Evolutionary conservation across 2,888 invertebrate species (phyloP), one percentile per base, ranked within the genome.

Genomic region (Athalia cordata): DNA sequence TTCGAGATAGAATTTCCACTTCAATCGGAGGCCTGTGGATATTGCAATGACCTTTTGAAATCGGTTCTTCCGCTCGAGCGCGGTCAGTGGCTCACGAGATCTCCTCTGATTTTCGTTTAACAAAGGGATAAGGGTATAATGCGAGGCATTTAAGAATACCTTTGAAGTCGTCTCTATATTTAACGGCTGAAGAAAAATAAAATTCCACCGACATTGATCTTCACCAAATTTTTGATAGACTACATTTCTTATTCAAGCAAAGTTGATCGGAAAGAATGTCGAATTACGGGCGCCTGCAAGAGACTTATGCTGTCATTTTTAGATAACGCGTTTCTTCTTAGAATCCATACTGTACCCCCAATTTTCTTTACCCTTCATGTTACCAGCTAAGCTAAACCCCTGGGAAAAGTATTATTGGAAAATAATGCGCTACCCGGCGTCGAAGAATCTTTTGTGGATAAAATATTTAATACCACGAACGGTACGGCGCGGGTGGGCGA

Each of bases 371-470:
- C 11, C 13, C 72, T 13, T n/a, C 6, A 47, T 59, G 45, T 45
- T 29, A 29, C n/a, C 8, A 4, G 13, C 59, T 13, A 70, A 47
- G 43, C 45, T 29, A 29, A 29, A 29, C 72, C 72, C 15, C 29
- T 72, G 57, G 72, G 72, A 72, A 72, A 72, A 57, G 59, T 45
- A 59, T 72, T 72, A 57, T 72, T 72, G 72, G 47, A 47, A 72
- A 72, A 72, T 72, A 72, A 72, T 72, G 57, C 52, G 72, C 57
- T 59, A 72, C 72, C 72, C 59, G 45, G 45, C 45, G 29, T 29
- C 29, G 4, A 57, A 72, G 59, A 72, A 72, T 72, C 59, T 72
- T 72, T 59, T 45, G n/a, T 59, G 57, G 72, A 72, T 72, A 59
- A 72, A 72, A 57, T 59, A 72, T 72, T 72, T 72, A 72, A 72